Evolutionary conservation across 2,797 vertebrate species (phyloP), one percentile per base, ranked within the genome.

Genomic region (Anabacerthia variegaticeps): DNA sequence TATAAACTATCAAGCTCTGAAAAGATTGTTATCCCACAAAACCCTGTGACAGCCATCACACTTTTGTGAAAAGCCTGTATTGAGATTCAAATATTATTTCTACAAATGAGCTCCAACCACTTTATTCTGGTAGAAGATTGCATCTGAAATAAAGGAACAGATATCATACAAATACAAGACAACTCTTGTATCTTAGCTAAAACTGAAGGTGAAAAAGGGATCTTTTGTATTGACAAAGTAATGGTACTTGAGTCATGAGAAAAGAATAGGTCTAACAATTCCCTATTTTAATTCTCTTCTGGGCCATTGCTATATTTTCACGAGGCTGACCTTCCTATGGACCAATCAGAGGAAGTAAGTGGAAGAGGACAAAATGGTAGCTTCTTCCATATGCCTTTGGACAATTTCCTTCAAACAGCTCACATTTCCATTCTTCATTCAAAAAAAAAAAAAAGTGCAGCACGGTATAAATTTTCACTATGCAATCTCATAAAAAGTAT

Each of bases 161-260:
- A 1, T 73, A 19, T 85, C 26, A 72, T 72, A 21, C 7, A 73
- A 66, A 34, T 26, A 66, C 15, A 7, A 43, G 12, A 30, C 22
- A 34, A 68, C 8, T 69, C 6, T 28, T 34, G 1, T 24, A 72
- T n/a, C 17, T 68, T 58, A 76, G 13, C 3, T 30, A 67, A 91
- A 67, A 28, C 4, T 11, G 3, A 2, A 67, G 2, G 1, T 62
- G 11, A 72, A 28, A 0, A 0, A 77, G 3, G 10, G 2, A 66
- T 43, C 17, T 58, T 89, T 51, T 32, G 8, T 39, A 36, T 43
- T 77, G 76, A 46, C 4, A 16, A 87, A 81, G 4, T 68, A 85
- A 24, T 69, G 18, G 3, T 4, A 54, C 54, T 15, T 62, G 20
- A 85, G 19, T 28, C 23, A 11, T 65, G 16, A 74, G 15, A 65